Conservation (phyloP, 1,140 invertebrate genomes). For the Zaprionus inermis region DNA sequence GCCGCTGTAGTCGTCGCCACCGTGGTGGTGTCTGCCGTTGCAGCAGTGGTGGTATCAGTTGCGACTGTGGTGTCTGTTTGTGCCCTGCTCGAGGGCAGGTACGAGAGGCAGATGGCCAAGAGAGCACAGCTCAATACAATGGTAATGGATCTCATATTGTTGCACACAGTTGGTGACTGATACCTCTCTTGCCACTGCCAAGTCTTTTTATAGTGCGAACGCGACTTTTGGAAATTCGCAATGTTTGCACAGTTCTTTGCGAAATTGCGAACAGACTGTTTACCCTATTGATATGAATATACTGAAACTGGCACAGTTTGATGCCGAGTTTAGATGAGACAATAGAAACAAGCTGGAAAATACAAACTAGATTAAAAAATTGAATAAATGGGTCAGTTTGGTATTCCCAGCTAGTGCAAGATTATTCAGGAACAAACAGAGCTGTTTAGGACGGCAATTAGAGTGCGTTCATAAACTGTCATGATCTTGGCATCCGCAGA, state of each 20-base stretch:
- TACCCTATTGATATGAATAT: background rate
- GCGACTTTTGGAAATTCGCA: background rate
- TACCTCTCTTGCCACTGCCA: background rate
- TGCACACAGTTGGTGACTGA: conserved; percentile 1
- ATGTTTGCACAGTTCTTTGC: background rate
- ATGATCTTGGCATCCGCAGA: background rate
- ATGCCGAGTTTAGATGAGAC: background rate
- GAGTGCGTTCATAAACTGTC: background rate
- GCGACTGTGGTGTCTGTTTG: background rate
- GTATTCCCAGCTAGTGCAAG: background rate
- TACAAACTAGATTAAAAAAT: background rate
- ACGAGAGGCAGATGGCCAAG: conserved; percentile 9
- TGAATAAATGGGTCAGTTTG: background rate
- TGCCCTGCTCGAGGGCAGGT: background rate
- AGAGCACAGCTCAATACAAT: conserved; percentile 1
- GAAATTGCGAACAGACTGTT: background rate
- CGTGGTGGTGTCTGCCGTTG: background rate
- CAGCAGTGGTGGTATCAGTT: too few relatives aligned
- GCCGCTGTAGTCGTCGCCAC: background rate
- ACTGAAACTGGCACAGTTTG: background rate
- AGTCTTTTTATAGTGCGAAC: conserved; percentile 12
- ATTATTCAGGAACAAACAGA: background rate
- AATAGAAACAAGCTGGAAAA: background rate
- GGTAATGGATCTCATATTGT: conserved; percentile 7
- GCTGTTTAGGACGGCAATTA: background rate